Percentiles rank a stretch among this genome's conserved stretches.
These are phyloP conservation scores for Alitta virens DNA, from an alignment of 2,888 invertebrate species.

Conservation along the genomic window DNA sequence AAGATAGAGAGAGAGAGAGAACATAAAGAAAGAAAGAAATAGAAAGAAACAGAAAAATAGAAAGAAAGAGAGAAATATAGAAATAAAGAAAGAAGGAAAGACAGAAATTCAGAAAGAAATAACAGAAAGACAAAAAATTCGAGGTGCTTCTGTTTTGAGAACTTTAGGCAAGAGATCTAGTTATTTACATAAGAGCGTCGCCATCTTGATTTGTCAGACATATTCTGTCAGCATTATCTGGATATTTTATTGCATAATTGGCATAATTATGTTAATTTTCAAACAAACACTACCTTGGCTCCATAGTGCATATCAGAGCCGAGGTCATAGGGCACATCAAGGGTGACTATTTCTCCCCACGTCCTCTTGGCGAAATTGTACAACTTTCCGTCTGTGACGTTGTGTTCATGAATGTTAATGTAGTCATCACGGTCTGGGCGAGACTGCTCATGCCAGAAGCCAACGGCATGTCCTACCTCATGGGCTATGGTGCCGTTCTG, in stretches of 20 bases:
- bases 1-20: too few species aligned
- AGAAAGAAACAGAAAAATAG: too few species aligned
- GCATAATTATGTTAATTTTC: background rate
- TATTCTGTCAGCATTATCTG: background rate
- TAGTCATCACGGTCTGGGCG: constrained; percentile 46
- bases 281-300: constrained; percentile 36
- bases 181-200: too few species aligned
- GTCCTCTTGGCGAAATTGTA: constrained; percentile 44
- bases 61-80: too few species aligned
- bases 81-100: too few species aligned
- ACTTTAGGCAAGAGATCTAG: too few species aligned
- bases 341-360: constrained; percentile 44
- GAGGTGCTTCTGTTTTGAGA: too few species aligned
- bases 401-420: constrained; percentile 35
- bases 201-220: too few species aligned
- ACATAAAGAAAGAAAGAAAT: too few species aligned
- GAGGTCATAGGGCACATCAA: constrained; percentile 48
- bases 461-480: constrained; percentile 51
- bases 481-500: constrained; percentile 49
- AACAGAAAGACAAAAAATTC: too few species aligned
- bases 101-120: too few species aligned
- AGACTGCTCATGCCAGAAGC: constrained; percentile 54
- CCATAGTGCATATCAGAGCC: constrained; percentile 54
- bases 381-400: constrained; percentile 39
- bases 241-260: background rate